These are phyloP conservation scores for Gymnarchus niloticus DNA, from an alignment of 2,113 vertebrate genomes.

Conservation along the genomic window DNA sequence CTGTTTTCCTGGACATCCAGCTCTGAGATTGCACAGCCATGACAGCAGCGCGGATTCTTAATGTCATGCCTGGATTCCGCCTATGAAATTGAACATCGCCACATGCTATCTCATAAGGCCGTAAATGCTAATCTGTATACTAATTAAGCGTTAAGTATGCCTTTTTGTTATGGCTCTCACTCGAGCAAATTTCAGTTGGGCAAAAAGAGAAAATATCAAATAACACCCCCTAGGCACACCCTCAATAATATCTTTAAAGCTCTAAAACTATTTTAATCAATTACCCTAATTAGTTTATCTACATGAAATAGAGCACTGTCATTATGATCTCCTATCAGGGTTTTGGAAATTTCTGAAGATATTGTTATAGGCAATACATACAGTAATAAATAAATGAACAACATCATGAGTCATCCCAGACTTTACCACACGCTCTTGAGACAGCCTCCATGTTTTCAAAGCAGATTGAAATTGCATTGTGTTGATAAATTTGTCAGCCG, in stretches of 20 bases:
- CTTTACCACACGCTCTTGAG: neutral
- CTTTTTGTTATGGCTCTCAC: neutral
- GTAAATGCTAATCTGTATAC: constrained; percentile 7
- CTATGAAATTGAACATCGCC: neutral
- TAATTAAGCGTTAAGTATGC: neutral
- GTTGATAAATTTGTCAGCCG: constrained; percentile 8
- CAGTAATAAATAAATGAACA: neutral
- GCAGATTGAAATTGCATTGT: neutral
- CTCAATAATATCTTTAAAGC: neutral
- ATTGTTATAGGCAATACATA: neutral
- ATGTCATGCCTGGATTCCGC: neutral
- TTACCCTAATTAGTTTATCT: neutral
- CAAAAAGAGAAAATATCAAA: neutral
- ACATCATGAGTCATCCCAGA: neutral
- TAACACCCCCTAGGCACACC: neutral
- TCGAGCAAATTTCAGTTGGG: neutral
- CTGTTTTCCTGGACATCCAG: constrained; percentile 8
- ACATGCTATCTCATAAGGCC: neutral
- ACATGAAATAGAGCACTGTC: neutral
- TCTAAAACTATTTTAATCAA: neutral
- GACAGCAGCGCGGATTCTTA: neutral
- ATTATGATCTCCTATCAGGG: neutral
- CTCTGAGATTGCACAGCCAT: neutral
- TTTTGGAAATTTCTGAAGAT: constrained; percentile 3
- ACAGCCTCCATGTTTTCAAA: neutral